Evolutionary conservation across 2,113 vertebrate species (phyloP).

Genomic region (Recurvirostra avosetta): DNA sequence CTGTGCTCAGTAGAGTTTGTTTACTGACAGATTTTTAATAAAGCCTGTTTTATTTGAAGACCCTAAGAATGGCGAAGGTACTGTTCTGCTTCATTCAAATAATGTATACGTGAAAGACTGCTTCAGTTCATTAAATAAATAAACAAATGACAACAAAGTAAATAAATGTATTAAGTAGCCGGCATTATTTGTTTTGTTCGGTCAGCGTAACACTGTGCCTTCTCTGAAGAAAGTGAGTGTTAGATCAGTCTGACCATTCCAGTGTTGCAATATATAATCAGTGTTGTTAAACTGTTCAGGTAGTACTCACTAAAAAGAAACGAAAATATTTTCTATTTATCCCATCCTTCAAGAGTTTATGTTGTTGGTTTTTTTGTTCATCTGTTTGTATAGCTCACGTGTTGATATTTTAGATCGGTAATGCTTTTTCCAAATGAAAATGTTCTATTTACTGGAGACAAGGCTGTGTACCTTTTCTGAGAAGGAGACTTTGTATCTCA

Average conservation of each 20-base stretch:
- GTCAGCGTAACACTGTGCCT: background rate
- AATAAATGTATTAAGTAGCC: background rate
- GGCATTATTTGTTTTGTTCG: background rate
- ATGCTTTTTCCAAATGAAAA: background rate
- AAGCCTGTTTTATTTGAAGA: background rate
- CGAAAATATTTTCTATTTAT: background rate
- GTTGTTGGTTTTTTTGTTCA: background rate
- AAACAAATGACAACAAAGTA: background rate
- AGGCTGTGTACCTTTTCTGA: constrained; percentile 6
- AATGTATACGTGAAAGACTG: background rate
- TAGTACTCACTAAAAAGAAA: background rate
- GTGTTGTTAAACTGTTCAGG: background rate
- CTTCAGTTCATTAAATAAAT: background rate
- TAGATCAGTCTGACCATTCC: background rate
- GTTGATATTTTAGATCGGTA: background rate
- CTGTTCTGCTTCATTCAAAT: background rate
- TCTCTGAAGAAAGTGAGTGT: background rate
- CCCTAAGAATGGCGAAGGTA: background rate
- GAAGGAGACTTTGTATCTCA: background rate
- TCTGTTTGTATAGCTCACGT: background rate
- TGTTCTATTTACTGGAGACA: constrained; percentile 1
- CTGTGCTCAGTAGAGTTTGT: background rate
- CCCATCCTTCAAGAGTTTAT: background rate
- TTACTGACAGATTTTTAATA: constrained; percentile 7
- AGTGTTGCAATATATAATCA: background rate